Conservation (phyloP, 2,113 vertebrate genomes). For the Alosa alosa region DNA sequence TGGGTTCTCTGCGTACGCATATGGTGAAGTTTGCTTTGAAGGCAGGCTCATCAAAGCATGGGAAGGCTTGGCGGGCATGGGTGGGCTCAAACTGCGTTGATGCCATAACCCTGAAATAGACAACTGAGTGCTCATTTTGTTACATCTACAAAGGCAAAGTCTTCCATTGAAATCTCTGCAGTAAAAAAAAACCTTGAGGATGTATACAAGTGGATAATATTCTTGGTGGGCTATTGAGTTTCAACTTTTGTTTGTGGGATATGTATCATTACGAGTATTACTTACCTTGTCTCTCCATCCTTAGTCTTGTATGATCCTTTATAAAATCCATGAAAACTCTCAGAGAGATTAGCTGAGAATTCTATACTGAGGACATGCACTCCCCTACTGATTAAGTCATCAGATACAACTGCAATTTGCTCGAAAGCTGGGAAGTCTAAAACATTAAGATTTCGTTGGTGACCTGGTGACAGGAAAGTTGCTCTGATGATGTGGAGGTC, state of each 20-base stretch:
- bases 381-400: conserved; percentile 55
- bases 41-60: conserved; percentile 89
- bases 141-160: no score
- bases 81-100: conserved; percentile 89
- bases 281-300: conserved; percentile 81
- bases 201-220: not conserved
- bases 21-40: conserved; percentile 88
- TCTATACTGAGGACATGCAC: conserved; percentile 72
- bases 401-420: conserved; percentile 75
- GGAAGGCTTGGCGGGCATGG: conserved; percentile 84
- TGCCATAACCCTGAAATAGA: conserved; percentile 72
- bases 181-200: not conserved
- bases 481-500: conserved; percentile 69
- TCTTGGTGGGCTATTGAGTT: not conserved
- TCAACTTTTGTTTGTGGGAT: not conserved
- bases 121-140: not conserved
- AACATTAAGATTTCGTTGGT: conserved; percentile 48
- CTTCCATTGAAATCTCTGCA: no score
- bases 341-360: conserved; percentile 80
- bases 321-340: conserved; percentile 84
- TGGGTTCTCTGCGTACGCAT: conserved; percentile 73
- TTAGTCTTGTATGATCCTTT: conserved; percentile 83
- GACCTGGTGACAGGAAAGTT: conserved; percentile 54
- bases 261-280: not conserved
- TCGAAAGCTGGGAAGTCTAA: conserved; percentile 70